Conservation (phyloP, 2,797 vertebrate species). For the Crocidura indochinensis region DNA sequence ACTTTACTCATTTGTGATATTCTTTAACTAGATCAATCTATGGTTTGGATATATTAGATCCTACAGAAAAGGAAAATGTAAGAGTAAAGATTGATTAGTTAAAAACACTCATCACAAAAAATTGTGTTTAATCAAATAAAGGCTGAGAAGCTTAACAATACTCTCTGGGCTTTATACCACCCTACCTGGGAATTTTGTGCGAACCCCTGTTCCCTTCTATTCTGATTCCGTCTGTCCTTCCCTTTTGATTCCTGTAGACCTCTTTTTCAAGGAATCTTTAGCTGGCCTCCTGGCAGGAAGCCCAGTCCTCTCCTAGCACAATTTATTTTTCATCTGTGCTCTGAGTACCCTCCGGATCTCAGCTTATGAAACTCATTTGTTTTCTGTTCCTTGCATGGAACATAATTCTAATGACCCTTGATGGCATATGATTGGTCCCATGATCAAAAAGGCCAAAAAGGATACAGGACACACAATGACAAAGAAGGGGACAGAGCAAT, state of each 20-base stretch:
- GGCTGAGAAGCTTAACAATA: not conserved
- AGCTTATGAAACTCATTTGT: slow-evolving; percentile 51
- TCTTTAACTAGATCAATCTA: slow-evolving; percentile 50
- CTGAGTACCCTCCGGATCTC: slow-evolving; percentile 19
- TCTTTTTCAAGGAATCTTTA: slow-evolving; percentile 38
- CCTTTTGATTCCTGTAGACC: not conserved
- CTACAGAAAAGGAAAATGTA: slow-evolving; percentile 30
- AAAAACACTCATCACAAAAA: slow-evolving; percentile 30
- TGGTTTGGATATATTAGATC: not conserved
- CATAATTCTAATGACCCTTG: not conserved
- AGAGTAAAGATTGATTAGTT: slow-evolving; percentile 15
- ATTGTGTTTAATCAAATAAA: not conserved
- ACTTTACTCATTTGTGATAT: slow-evolving; percentile 13
- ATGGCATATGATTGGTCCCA: not conserved
- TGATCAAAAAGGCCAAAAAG: slow-evolving; percentile 1
- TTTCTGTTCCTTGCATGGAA: not conserved
- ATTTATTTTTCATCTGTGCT: slow-evolving; percentile 49
- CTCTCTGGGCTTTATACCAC: not conserved
- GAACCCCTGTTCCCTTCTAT: not conserved
- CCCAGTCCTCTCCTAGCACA: slow-evolving; percentile 60
- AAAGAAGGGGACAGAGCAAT: too few relatives aligned
- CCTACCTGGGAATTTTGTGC: not conserved
- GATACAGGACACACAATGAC: not conserved
- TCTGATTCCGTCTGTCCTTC: not conserved
- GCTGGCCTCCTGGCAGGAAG: slow-evolving; percentile 57